phyloP scores from a whole-genome alignment of 2,113 vertebrate species.

The Perccottus glenii region DNA sequence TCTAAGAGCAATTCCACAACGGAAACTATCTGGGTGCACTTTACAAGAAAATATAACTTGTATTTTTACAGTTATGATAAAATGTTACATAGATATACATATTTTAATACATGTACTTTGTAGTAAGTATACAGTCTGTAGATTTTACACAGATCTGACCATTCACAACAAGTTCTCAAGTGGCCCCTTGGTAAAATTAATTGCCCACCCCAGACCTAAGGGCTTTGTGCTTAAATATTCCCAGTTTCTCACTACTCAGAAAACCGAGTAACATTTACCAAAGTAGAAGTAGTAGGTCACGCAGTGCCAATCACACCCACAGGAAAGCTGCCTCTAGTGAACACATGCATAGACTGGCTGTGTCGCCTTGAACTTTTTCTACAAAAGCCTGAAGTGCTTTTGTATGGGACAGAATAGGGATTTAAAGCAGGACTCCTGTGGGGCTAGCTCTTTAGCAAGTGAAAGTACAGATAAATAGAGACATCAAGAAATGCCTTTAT shows the following conservation, averaged over 20 bases:
- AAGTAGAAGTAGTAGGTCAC: slow-evolving; percentile 27
- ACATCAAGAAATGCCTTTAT: slow-evolving; percentile 36
- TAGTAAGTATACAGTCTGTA: too few species aligned
- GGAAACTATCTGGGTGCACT: too few species aligned
- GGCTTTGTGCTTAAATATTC: slow-evolving; percentile 14
- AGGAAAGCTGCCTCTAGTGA: slow-evolving; percentile 37
- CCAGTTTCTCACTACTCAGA: slow-evolving; percentile 26
- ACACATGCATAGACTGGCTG: slow-evolving; percentile 4
- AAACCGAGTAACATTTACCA: slow-evolving; percentile 43
- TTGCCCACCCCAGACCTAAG: neutral
- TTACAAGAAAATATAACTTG: too few species aligned
- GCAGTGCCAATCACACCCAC: slow-evolving; percentile 46
- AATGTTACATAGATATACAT: too few species aligned
- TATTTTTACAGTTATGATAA: too few species aligned
- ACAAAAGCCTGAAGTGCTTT: neutral
- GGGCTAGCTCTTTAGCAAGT: slow-evolving; percentile 8
- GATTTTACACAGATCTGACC: neutral
- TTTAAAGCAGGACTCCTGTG: slow-evolving; percentile 15
- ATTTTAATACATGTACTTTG: too few species aligned
- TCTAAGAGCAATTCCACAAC: too few species aligned
- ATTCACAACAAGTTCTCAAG: neutral
- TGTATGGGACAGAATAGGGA: neutral
- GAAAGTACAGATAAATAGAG: slow-evolving; percentile 22
- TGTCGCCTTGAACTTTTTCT: slow-evolving; percentile 3
- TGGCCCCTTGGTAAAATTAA: slow-evolving; percentile 1